Conservation (phyloP, 2,888 invertebrate genomes). For the Agyllia agylla region DNA sequence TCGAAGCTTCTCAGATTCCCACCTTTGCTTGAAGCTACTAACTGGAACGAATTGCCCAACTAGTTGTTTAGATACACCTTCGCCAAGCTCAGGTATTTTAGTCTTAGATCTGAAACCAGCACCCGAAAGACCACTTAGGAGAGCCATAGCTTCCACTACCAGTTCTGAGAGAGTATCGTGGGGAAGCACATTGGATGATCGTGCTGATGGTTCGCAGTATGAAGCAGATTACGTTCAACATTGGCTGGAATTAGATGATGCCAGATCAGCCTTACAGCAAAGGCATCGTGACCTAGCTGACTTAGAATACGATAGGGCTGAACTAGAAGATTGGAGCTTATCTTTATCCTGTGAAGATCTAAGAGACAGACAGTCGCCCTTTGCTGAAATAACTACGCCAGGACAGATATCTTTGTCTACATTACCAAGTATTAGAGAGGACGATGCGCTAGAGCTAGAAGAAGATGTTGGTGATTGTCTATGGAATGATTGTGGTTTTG, state of each 20-base stretch:
- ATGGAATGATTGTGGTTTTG: conserved; percentile 96
- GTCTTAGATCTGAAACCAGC: conserved; percentile 91
- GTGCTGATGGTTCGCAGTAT: conserved; percentile 91
- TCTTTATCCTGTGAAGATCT: conserved; percentile 95
- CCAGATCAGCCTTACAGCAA: conserved; percentile 93
- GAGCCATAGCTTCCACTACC: conserved; percentile 89
- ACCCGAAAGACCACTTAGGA: conserved; percentile 90
- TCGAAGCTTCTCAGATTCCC: conserved; percentile 95
- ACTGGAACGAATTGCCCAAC: conserved; percentile 90
- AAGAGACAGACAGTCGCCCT: conserved; percentile 89
- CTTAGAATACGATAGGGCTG: conserved; percentile 95
- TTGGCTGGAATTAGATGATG: conserved; percentile 95
- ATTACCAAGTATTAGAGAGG: conserved; percentile 95
- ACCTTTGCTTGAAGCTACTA: conserved; percentile 94
- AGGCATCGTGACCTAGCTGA: conserved; percentile 94
- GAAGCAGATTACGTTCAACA: conserved; percentile 96
- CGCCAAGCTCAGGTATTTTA: conserved; percentile 92
- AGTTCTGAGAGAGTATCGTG: conserved; percentile 90
- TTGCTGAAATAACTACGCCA: conserved; percentile 90
- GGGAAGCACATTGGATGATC: conserved; percentile 91
- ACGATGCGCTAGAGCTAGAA: conserved; percentile 94
- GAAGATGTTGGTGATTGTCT: conserved; percentile 95
- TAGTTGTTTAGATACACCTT: conserved; percentile 90
- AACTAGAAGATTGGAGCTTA: conserved; percentile 96
- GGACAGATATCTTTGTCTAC: conserved; percentile 93